Conservation (phyloP, 1,140 invertebrate species). For the Caenorhabditis brenneri region DNA sequence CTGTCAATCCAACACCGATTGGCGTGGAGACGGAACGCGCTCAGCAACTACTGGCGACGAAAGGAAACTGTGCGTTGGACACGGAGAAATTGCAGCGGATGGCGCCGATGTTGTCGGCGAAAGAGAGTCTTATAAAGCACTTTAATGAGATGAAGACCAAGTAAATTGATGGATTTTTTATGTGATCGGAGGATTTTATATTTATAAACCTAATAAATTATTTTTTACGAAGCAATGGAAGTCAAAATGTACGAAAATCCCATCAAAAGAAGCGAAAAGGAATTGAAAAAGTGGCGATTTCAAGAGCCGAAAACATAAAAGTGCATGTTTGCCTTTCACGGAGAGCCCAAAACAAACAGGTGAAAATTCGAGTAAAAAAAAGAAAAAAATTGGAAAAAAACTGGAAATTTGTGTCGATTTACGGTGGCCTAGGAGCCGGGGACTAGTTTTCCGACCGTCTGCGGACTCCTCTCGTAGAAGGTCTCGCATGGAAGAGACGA, state of each 20-base stretch:
- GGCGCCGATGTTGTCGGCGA: conserved; percentile 25
- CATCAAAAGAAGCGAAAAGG: too few relatives aligned
- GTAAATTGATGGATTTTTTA: too few relatives aligned
- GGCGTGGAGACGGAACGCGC: conserved; percentile 63
- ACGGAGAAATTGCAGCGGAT: conserved; percentile 48
- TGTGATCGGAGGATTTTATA: too few relatives aligned
- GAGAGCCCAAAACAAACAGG: neutral
- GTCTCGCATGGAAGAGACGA: neutral
- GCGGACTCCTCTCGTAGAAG: neutral
- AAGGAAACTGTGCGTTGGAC: conserved; percentile 69
- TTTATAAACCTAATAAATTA: neutral
- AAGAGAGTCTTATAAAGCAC: conserved; percentile 30
- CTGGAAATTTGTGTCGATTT: neutral
- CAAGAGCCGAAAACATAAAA: too few relatives aligned
- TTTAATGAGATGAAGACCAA: conserved; percentile 43
- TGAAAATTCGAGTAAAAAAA: neutral
- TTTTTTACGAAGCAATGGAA: too few relatives aligned
- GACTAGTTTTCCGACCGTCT: neutral
- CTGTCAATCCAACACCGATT: conserved; percentile 57
- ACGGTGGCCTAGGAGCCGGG: neutral
- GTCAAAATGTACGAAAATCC: too few relatives aligned
- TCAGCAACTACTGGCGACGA: conserved; percentile 62
- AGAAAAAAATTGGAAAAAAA: neutral
- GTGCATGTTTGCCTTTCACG: neutral
- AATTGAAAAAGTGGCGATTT: neutral